phyloP scores from a whole-genome alignment of 2,113 vertebrate species.

The Pygoscelis adeliae region DNA sequence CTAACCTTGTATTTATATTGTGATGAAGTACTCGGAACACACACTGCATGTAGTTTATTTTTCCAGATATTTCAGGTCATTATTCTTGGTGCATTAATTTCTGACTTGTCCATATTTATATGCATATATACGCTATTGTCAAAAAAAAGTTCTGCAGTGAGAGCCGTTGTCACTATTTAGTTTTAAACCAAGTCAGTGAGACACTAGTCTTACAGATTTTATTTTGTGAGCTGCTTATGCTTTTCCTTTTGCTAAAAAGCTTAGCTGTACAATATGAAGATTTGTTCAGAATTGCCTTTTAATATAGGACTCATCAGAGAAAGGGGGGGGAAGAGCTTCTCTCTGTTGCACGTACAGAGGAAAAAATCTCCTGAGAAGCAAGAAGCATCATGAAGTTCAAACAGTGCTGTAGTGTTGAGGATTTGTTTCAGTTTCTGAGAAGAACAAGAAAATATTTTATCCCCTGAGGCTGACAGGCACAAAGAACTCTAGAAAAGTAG shows the following conservation, averaged over 20 bases:
- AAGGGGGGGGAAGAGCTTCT: background rate
- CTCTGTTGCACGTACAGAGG: background rate
- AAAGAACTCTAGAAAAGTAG: constrained; percentile 7
- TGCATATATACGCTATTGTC: background rate
- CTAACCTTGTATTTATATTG: background rate
- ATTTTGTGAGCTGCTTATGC: constrained; percentile 24
- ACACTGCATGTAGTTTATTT: background rate
- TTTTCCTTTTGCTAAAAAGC: constrained; percentile 36
- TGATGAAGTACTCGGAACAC: background rate
- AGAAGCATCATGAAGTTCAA: constrained; percentile 6
- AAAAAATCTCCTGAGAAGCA: constrained; percentile 45
- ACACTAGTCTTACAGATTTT: constrained; percentile 3
- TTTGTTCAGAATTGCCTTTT: constrained; percentile 35
- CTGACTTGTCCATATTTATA: background rate
- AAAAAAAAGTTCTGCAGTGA: background rate
- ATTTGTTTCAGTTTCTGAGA: constrained; percentile 5
- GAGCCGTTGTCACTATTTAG: background rate
- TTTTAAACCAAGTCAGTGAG: constrained; percentile 17
- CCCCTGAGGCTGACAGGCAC: background rate
- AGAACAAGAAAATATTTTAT: background rate
- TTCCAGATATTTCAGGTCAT: background rate
- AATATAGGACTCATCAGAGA: background rate
- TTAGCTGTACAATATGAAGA: background rate
- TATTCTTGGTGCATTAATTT: background rate
- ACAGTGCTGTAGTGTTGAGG: background rate